Evolutionary conservation across 2,888 invertebrate species (phyloP), one percentile per base, ranked within the genome.

Genomic region (Volucella zonaria): DNA sequence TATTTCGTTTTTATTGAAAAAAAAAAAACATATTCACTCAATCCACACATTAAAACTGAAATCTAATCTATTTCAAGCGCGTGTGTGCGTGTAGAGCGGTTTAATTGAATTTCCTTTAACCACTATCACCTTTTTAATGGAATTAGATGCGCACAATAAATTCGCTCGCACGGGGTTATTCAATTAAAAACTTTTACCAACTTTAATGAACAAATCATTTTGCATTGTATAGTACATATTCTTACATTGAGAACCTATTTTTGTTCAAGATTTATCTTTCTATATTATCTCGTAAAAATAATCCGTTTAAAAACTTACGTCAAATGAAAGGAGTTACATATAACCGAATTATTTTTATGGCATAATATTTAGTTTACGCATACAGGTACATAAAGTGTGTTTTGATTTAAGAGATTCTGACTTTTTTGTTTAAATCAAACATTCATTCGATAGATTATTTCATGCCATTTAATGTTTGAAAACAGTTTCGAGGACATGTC

Each of bases 91-190:
- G 31, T 66, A 68, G 45, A 56, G 38, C 52, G 68, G 64, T 68
- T 74, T 82, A 82, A 82, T 82, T 74, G 79, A 79, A 74, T 82
- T 79, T 73, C 61, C 66, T 49, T 78, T 58, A 79, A 82, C 73
- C 62, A 79, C 82, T 82, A 82, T 74, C 82, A 64, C 51, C 51
- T 61, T 70, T 66, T 64, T 74, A 79, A 79, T 82, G 51, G 64
- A 82, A 74, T 79, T 82, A 82, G 58, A 68, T 79, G 58, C 8
- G 43, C 47, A 78, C 12, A 59, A 61, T 52, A 66, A 67, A 67
- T 54, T 67, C 43, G 31, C 43, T 52, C 42, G 31, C 14, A 77
- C 51, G 56, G 66, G 52, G 64, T 54, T 77, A 82, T 71, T 71
- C 59, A 77, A 82, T 82, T 82, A 77, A 82, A 77, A 82, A 71